A percentile compares a stretch with the other conserved stretches of the same genome.
These are phyloP conservation scores for Protobothrops mucrosquamatus DNA, from an alignment of 2,113 vertebrate genomes.

Conservation along the genomic window DNA sequence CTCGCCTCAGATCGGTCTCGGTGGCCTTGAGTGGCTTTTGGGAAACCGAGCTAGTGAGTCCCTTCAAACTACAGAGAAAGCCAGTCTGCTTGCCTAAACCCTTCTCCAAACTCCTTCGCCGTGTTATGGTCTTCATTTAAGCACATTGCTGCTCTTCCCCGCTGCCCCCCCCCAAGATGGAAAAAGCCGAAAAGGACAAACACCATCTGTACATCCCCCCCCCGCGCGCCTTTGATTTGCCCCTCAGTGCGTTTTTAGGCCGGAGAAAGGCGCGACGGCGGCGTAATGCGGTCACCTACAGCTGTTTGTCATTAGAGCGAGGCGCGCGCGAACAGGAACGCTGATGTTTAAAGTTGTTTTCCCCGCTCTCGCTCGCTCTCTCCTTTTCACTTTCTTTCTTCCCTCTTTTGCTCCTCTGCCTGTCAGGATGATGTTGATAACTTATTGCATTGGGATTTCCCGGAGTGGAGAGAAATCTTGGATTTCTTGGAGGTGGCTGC, in stretches of 20 bases:
- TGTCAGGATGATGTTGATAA: not conserved
- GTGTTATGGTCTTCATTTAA: not conserved
- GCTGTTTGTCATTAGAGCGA: slow-evolving; percentile 14
- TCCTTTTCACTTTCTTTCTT: not conserved
- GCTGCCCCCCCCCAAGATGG: not conserved
- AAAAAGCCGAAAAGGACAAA: not conserved
- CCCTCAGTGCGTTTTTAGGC: not conserved
- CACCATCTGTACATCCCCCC: not conserved
- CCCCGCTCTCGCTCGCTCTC: not conserved
- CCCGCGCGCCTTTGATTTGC: not conserved
- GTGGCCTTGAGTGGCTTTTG: not conserved
- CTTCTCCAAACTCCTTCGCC: not conserved
- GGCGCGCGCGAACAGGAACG: not conserved
- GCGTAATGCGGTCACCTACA: not conserved
- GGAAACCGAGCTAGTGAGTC: not conserved
- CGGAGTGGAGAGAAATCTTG: not conserved
- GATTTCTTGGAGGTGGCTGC: not conserved
- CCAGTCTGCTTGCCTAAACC: not conserved
- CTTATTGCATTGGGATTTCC: not conserved
- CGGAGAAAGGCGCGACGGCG: not conserved
- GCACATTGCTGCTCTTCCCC: not conserved
- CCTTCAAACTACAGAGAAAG: not conserved
- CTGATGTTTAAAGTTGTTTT: not conserved
- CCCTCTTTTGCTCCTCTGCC: no score
- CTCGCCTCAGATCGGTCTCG: not conserved